Base-by-base conservation (phyloP, 2,888 invertebrate species). In the Hyalella azteca region DNA sequence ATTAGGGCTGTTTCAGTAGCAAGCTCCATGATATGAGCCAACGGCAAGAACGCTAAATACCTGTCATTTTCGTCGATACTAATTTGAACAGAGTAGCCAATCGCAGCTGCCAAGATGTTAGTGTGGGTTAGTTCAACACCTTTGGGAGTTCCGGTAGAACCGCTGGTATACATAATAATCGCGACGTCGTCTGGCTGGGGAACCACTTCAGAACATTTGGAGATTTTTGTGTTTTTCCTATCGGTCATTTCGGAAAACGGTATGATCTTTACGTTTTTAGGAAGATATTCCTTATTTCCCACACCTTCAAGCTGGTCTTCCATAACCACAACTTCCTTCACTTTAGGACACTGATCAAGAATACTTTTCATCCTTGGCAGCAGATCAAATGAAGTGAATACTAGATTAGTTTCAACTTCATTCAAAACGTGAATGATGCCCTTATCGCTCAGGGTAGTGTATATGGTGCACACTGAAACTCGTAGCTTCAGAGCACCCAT, bases 111-210 rank as follows among this genome's bases (percentile, higher is more conserved):
- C 26, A 95, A 90, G 87, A 95, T 92, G 89, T 95, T 95, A 87
- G 91, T 91, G 88, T 95, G 95, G 3, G 94, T 92, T 45, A 95
- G 89, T 29, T 94, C 87, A 19, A 95, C 94, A 86, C 97, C 97
- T 89, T 97, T 97, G 0, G 97, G 97, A 0, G 59, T 60, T 78
- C 97, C 98, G 3, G 98, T 98, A 0, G 97, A 97, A 7, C 98
- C 98, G 86, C 97, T 97, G 2, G 98, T 99, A 90, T 98, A 99
- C 98, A 99, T 98, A 54, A 98, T 93, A 86, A 99, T 95, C 73
- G 98, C 98, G 4, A 93, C 92, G 88, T 98, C 97, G 19, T 91
- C 89, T 15, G 50, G 36, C 40, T 41, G 40, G 22, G 41, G 50
- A 22, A 19, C 26, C 5, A 32, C n/a, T 59, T 40, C 19, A 1